Evolutionary conservation across 2,797 vertebrate genomes (phyloP).

Genomic region (Scomberomorus guttatus): DNA sequence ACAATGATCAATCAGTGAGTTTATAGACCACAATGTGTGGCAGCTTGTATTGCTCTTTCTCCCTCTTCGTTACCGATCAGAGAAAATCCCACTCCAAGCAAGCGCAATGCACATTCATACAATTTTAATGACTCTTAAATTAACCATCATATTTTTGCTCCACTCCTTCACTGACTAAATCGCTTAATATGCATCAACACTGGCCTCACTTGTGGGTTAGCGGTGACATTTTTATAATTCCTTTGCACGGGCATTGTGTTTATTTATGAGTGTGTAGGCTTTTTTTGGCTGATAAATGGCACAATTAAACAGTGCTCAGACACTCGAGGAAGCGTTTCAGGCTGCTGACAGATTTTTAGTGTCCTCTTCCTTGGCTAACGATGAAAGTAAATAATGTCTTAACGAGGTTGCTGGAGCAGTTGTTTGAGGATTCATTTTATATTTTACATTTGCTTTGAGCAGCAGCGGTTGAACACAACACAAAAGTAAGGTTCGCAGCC

Average conservation of each 20-base stretch:
- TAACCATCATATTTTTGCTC: slow-evolving; percentile 90
- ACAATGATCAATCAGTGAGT: slow-evolving; percentile 82
- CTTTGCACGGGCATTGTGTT: slow-evolving; percentile 91
- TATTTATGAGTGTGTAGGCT: slow-evolving; percentile 93
- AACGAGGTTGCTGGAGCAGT: slow-evolving; percentile 84
- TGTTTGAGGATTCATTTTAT: slow-evolving; percentile 84
- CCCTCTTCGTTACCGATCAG: slow-evolving; percentile 82
- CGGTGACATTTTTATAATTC: slow-evolving; percentile 95
- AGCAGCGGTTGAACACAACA: slow-evolving; percentile 63
- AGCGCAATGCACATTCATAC: slow-evolving; percentile 90
- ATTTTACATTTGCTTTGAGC: slow-evolving; percentile 78
- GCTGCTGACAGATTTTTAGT: slow-evolving; percentile 92
- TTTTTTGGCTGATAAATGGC: slow-evolving; percentile 93
- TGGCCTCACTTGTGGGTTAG: slow-evolving; percentile 90
- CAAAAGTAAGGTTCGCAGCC: slow-evolving; percentile 71
- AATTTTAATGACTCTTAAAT: slow-evolving; percentile 97
- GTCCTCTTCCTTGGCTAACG: slow-evolving; percentile 89
- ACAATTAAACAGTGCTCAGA: slow-evolving; percentile 91
- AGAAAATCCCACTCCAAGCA: slow-evolving; percentile 88
- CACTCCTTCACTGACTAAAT: slow-evolving; percentile 90
- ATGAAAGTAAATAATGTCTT: slow-evolving; percentile 94
- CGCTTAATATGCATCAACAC: slow-evolving; percentile 93
- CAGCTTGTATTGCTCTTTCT: slow-evolving; percentile 83
- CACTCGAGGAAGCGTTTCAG: slow-evolving; percentile 89
- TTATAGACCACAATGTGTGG: slow-evolving; percentile 87